Evolutionary conservation across 2,113 vertebrate species (phyloP), one percentile per base, ranked within the genome.

Genomic region (Thalassoma bifasciatum): DNA sequence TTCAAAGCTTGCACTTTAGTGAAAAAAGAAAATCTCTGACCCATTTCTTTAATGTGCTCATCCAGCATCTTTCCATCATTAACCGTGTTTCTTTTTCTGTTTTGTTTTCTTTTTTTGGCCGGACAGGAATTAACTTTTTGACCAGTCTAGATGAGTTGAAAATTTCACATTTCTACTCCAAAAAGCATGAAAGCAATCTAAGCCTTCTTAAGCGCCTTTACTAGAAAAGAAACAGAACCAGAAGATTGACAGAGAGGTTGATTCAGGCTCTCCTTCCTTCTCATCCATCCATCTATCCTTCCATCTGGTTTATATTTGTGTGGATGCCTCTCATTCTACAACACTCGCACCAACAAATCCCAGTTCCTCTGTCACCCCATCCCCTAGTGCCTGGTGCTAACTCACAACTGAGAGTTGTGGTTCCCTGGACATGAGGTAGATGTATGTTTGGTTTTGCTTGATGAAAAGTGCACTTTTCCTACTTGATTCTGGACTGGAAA

Each of bases 221-320:
- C 13, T 40, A 65, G 30, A 30, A 76, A 62, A 68, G 47, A 59
- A 68, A 65, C 7, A 40, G 40, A 77, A 56, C 7, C 44, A 47
- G 24, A 79, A 69, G 58, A 72, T 4, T 0, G 22, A 79, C 22
- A 65, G 46, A 64, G 37, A 68, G 62, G 50, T 79, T 89, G 89
- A 91, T 83, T 92, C 86, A 90, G 83, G 85, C 77, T 90, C 85
- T 88, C 86, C 84, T 84, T 52, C 74, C 71, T 59, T 46, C 58
- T 80, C 79, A 78, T 89, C 82, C 69, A 68, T 85, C 81, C 58
- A 8, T 86, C 75, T 46, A 52, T 85, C 78, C 66, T 52, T 88
- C 75, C 92, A 91, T 92, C 91, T 93, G 91, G 85, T 90, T 91
- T 84, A 67, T 2, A 50, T 93, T 93, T 93, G 75, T 82, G 71